Evolutionary conservation across 2,113 vertebrate genomes (phyloP), one percentile per base, ranked within the genome.

Genomic region (Epinephelus fuscoguttatus): DNA sequence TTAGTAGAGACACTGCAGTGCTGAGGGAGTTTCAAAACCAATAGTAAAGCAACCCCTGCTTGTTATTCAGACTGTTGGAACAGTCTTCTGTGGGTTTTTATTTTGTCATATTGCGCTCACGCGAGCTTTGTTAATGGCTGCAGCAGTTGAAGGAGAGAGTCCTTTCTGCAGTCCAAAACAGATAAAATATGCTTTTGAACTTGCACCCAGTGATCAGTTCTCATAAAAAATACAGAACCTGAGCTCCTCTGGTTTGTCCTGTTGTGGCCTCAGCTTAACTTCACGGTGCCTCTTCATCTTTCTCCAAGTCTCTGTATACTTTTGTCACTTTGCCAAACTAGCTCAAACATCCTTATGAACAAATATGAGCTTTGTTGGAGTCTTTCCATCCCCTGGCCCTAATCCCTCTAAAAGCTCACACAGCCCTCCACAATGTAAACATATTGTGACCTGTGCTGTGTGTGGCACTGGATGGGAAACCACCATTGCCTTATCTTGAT

Each of bases 321-420:
- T 78, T 78, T 76, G 84, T 86, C 80, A 72, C 17, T 40, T 80
- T 69, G 78, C 86, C 91, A 91, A 88, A 81, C 67, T 61, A 75
- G 40, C 27, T 70, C 74, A 80, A 87, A 72, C 80, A 75, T 82
- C 68, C 79, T 80, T 74, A 77, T 63, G 85, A 82, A 84, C 60
- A 83, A 85, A 82, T 70, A 77, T 75, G 55, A 79, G 61, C 69
- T 81, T 45, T 76, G 67, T 59, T 91, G 82, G 88, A 92, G 33
- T 19, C 49, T 21, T 73, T 88, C 60, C 77, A 74, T 75, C 64
- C 40, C 74, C 53, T 61, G 71, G 52, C 66, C 23, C 45, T 81
- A 85, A 86, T 87, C 84, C 89, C 56, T 72, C 75, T 78, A 61
- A 85, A 82, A 72, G 71, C 86, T 78, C 81, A 70, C 70, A 60